phyloP scores from a whole-genome alignment of 1,140 invertebrate species.

The Magallana angulata region DNA sequence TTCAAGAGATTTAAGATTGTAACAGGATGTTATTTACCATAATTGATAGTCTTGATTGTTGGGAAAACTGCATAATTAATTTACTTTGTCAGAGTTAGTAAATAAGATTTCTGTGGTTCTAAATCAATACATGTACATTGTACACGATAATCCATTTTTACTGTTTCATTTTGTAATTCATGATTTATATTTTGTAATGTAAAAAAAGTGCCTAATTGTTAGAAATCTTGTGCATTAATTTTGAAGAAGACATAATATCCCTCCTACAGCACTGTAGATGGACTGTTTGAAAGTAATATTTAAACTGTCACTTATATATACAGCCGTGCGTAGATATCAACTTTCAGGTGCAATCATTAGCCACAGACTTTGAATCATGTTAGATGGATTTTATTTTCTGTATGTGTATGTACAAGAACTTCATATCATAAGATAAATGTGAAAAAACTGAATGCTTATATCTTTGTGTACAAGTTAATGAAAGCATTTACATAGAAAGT shows the following conservation, averaged over 20 bases:
- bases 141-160: no score
- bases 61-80: no score
- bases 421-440: not conserved
- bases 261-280: not conserved
- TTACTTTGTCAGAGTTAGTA: no score
- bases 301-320: not conserved
- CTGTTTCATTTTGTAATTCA: no score
- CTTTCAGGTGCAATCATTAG: not conserved
- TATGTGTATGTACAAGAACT: not conserved
- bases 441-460: not conserved
- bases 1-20: not conserved
- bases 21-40: not conserved
- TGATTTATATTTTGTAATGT: no score
- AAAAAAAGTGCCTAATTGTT: slow-evolving; percentile 16
- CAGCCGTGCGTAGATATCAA: no score
- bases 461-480: not conserved
- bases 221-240: not conserved
- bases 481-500: not conserved
- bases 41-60: no score
- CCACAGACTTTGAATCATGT: not conserved
- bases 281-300: not conserved
- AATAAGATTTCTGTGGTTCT: no score
- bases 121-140: no score
- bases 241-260: not conserved
- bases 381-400: no score